Evolutionary conservation across 2,797 vertebrate species (phyloP).

Genomic region (Galago senegalensis): DNA sequence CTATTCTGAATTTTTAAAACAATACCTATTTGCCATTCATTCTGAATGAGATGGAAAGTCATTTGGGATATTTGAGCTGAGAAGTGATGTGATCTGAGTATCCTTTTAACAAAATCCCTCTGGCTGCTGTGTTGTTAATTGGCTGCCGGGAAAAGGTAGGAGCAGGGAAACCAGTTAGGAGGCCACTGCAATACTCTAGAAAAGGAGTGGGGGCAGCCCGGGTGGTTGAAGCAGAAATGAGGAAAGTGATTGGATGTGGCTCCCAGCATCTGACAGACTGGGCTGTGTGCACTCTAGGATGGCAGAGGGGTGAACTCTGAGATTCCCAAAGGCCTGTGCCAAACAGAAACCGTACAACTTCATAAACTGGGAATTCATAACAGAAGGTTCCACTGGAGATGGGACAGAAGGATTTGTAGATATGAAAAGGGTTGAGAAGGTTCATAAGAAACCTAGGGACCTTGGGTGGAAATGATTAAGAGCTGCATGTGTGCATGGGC

Average conservation of each 20-base stretch:
- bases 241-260: neutral
- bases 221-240: neutral
- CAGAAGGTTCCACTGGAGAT: neutral
- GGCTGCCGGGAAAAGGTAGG: neutral
- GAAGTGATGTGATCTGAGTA: neutral
- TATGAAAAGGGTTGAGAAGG: neutral
- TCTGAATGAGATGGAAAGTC: slow-evolving; percentile 2
- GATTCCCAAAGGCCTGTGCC: neutral
- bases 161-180: neutral
- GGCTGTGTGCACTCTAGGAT: neutral
- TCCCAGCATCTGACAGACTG: neutral
- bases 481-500: neutral
- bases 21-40: neutral
- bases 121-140: neutral
- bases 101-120: neutral
- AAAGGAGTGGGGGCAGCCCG: too few relatives aligned
- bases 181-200: neutral
- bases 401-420: fast-evolving
- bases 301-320: neutral
- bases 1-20: neutral
- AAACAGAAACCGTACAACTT: neutral
- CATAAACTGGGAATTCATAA: neutral
- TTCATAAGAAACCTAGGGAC: neutral
- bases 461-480: neutral
- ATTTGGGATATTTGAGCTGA: neutral